Evolutionary conservation across 2,113 vertebrate species (phyloP).

Genomic region (Solea senegalensis): DNA sequence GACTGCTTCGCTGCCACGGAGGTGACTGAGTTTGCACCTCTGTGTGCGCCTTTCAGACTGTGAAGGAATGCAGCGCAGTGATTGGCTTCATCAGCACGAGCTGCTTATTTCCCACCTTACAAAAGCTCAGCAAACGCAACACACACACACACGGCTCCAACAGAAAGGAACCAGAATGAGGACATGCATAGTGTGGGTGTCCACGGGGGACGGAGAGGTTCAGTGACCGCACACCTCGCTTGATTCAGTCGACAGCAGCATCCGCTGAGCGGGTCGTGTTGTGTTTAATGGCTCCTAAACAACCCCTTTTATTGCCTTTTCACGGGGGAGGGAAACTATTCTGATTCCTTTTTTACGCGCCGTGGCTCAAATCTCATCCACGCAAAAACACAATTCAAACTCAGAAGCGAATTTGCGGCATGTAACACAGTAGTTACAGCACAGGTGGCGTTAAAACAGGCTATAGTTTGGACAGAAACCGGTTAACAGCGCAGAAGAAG

Average conservation of each 20-base stretch:
- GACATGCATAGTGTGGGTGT: slow-evolving; percentile 3
- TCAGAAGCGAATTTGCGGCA: background rate
- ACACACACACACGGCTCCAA: too few species aligned
- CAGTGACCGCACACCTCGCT: slow-evolving; percentile 43
- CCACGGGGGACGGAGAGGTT: background rate
- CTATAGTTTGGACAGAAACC: background rate
- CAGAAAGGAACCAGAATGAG: background rate
- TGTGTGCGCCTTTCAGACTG: slow-evolving; percentile 26
- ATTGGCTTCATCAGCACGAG: background rate
- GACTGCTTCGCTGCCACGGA: slow-evolving; percentile 35
- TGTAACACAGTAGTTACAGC: background rate
- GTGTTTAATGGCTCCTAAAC: slow-evolving; percentile 28
- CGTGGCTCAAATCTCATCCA: too few species aligned
- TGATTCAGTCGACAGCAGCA: slow-evolving; percentile 13
- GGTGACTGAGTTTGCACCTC: slow-evolving; percentile 43
- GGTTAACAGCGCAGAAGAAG: background rate
- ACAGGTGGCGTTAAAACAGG: background rate
- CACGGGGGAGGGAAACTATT: background rate
- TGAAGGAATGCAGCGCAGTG: slow-evolving; percentile 71
- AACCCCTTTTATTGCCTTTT: background rate
- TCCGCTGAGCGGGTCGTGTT: background rate
- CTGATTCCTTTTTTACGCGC: rapidly evolving
- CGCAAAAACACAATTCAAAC: background rate
- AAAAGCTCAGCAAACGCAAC: slow-evolving; percentile 11
- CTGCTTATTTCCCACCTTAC: background rate